These are phyloP conservation scores for Cheirogaleus major DNA, from an alignment of 2,797 vertebrate species.

Conservation along the genomic window DNA sequence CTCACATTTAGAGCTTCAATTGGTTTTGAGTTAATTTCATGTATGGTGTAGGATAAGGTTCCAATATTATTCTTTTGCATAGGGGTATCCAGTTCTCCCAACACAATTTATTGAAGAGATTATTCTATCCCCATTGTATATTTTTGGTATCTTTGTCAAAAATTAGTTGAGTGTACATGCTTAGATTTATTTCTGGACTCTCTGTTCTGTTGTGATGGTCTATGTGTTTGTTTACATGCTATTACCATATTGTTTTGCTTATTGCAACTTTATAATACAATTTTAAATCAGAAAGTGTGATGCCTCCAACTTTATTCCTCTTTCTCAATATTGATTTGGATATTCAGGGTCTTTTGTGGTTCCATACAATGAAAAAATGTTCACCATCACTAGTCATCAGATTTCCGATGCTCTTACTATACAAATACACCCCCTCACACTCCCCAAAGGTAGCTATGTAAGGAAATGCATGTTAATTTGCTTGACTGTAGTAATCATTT, in stretches of 20 bases:
- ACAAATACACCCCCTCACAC: neutral
- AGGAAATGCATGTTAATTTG: neutral
- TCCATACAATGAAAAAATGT: neutral
- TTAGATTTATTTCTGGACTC: neutral
- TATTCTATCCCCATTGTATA: neutral
- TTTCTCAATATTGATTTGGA: neutral
- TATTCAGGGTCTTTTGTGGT: neutral
- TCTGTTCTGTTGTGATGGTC: neutral
- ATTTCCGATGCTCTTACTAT: neutral
- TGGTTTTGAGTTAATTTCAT: neutral
- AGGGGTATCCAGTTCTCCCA: neutral
- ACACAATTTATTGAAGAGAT: neutral
- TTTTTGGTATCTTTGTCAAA: neutral
- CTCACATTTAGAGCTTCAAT: neutral
- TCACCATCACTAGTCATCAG: neutral
- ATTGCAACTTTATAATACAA: neutral
- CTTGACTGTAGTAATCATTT: neutral
- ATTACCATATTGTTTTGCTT: neutral
- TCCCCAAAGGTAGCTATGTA: neutral
- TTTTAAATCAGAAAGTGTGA: neutral
- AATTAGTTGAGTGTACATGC: neutral
- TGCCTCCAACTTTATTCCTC: neutral
- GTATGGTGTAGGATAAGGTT: neutral
- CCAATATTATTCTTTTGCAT: neutral
- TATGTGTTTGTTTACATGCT: neutral